Base-by-base conservation (phyloP, 2,888 invertebrate genomes). In the Bellardia pandia region DNA sequence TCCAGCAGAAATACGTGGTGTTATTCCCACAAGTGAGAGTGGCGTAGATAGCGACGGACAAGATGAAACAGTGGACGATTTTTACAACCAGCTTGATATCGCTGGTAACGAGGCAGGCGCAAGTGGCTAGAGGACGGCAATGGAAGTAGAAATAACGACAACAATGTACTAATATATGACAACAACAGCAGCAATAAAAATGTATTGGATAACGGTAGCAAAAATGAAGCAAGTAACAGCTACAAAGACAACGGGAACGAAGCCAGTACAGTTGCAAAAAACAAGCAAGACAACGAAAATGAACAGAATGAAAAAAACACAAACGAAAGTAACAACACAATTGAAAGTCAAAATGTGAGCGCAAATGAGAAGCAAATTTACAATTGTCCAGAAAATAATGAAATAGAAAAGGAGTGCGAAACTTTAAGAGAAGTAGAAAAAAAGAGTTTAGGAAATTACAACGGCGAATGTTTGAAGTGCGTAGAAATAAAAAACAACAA, bases 311-410 rank as follows among this genome's bases (percentile, higher is more conserved):
- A n/a, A n/a, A n/a, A 48, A 62, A 6, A 37, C 33, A 37, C 62
- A 72, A 72, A 40, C n/a, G 71, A 71, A 56, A 40, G 53, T 33
- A 62, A 75, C 51, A 75, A 75, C n/a, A 53, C 64, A 76, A 23
- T 6, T 53, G 51, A 51, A n/a, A 74, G 9, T 11, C 30, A 74
- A 1, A 74, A 74, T 33, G 74, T 45, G n/a, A 7, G 64, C 33
- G 16, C 75, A 75, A 75, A 51, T 7, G 60, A 75, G 9, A 37
- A 33, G 33, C 13, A 48, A 37, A 42, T 42, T 58, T 64, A 64
- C 53, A 64, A 51, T 40, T 30, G 64, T 40, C 51, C 62, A 51
- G 51, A 37, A 76, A 74, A 74, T 13, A 75, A 56, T n/a, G n/a
- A n/a, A n/a, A n/a, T n/a, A n/a, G n/a, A n/a, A n/a, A n/a, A n/a